Percentiles rank a stretch among this genome's conserved stretches.
These are phyloP conservation scores for Notolepis coatsorum DNA, from an alignment of 2,797 vertebrate genomes.

Conservation along the genomic window DNA sequence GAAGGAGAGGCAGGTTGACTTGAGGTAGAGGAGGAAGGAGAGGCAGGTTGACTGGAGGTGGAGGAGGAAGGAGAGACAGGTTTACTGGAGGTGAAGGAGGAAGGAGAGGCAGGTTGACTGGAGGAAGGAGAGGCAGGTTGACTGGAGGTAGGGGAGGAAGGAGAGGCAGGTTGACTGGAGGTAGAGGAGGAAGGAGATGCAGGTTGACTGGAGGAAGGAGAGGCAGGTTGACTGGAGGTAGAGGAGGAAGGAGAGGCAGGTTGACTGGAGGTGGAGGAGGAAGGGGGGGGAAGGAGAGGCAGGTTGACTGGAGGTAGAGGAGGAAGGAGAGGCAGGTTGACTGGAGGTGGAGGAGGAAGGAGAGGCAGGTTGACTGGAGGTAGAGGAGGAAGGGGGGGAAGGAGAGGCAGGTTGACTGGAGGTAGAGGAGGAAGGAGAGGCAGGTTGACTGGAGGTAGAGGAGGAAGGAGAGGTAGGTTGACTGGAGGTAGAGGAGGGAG, in stretches of 20 bases:
- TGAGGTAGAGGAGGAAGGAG: slow-evolving; percentile 23
- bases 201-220: no score
- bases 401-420: slow-evolving; percentile 54
- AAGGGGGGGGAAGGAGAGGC: slow-evolving; percentile 41
- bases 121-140: slow-evolving; percentile 51
- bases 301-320: no score
- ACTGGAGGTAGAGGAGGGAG: slow-evolving; percentile 54
- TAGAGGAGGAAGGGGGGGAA: slow-evolving; percentile 47
- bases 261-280: slow-evolving; percentile 47
- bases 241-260: slow-evolving; percentile 80
- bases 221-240: no score
- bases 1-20: slow-evolving; percentile 58
- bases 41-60: no score
- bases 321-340: slow-evolving; percentile 60
- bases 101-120: no score
- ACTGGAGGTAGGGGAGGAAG: no score
- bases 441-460: slow-evolving; percentile 48
- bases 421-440: slow-evolving; percentile 31
- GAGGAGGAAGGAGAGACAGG: slow-evolving; percentile 79
- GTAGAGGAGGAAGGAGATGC: slow-evolving; percentile 4
- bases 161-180: no score
- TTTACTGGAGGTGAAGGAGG: no score
- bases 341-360: slow-evolving; percentile 48
- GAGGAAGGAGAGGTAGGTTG: slow-evolving; percentile 45
- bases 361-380: slow-evolving; percentile 58